These are phyloP conservation scores for Apomyelois bistriatella DNA, from an alignment of 2,888 invertebrate genomes.

Conservation along the genomic window DNA sequence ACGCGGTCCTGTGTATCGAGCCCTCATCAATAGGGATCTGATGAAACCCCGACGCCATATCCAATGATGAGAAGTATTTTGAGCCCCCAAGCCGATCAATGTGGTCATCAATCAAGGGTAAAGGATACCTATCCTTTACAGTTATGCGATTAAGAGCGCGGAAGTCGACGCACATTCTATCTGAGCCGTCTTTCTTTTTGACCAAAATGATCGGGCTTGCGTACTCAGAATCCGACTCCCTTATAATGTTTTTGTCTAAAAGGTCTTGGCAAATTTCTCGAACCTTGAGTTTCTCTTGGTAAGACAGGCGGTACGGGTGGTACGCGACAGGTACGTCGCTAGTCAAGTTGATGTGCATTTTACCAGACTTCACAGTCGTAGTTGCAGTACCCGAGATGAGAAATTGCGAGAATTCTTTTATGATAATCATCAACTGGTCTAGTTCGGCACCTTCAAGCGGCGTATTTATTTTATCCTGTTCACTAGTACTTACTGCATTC, in stretches of 20 bases:
- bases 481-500: background rate
- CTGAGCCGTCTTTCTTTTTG: no score
- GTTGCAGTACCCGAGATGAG: constrained; percentile 26
- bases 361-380: constrained; percentile 1
- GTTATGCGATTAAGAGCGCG: constrained; percentile 1
- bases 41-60: background rate
- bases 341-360: background rate
- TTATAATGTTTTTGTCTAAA: constrained; percentile 2
- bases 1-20: background rate
- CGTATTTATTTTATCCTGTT: constrained; percentile 12
- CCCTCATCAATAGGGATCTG: background rate
- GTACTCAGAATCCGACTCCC: constrained; percentile 6
- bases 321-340: background rate
- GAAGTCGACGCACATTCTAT: constrained; percentile 6
- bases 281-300: constrained; percentile 10
- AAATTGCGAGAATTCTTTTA: constrained; percentile 20
- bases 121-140: constrained; percentile 6
- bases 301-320: constrained; percentile 5
- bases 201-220: no score
- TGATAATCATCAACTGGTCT: constrained; percentile 6
- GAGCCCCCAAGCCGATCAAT: background rate
- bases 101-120: constrained; percentile 9
- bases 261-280: constrained; percentile 3
- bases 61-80: background rate
- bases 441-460: constrained; percentile 11